phyloP scores from a whole-genome alignment of 2,113 vertebrate genomes.

The Pseudorectes ferrugineus region DNA sequence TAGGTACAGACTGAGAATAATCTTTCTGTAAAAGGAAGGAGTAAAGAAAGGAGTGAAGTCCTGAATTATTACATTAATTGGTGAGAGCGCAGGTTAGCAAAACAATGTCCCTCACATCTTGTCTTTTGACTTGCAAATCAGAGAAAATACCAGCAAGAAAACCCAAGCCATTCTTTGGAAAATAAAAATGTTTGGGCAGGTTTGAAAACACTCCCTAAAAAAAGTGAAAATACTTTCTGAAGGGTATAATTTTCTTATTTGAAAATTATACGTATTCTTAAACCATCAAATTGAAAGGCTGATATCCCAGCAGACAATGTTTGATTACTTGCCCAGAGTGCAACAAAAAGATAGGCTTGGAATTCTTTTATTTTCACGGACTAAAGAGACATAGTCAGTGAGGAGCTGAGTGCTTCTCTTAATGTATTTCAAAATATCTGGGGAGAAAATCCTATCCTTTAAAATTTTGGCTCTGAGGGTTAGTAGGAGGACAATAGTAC shows the following conservation, averaged over 20 bases:
- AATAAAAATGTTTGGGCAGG: background rate
- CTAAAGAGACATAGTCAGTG: background rate
- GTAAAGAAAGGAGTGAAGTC: background rate
- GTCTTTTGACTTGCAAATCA: background rate
- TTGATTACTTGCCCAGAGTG: background rate
- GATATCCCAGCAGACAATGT: background rate
- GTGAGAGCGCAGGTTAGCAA: background rate
- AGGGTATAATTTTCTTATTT: background rate
- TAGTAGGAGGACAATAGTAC: background rate
- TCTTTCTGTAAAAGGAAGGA: background rate
- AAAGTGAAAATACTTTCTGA: background rate
- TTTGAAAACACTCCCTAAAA: background rate
- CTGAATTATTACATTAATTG: background rate
- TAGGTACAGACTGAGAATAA: background rate
- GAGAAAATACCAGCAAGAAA: background rate
- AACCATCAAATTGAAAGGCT: background rate
- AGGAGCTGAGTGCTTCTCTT: background rate
- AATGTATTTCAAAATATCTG: constrained; percentile 31
- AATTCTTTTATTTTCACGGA: constrained; percentile 23
- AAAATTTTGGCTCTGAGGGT: background rate
- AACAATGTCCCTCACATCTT: background rate
- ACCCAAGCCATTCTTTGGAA: background rate
- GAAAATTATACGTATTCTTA: background rate
- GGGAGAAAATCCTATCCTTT: constrained; percentile 25
- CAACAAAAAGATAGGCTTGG: constrained; percentile 6